These are phyloP conservation scores for Marasmarcha lunaedactyla DNA, from an alignment of 2,888 invertebrate genomes.

Conservation along the genomic window DNA sequence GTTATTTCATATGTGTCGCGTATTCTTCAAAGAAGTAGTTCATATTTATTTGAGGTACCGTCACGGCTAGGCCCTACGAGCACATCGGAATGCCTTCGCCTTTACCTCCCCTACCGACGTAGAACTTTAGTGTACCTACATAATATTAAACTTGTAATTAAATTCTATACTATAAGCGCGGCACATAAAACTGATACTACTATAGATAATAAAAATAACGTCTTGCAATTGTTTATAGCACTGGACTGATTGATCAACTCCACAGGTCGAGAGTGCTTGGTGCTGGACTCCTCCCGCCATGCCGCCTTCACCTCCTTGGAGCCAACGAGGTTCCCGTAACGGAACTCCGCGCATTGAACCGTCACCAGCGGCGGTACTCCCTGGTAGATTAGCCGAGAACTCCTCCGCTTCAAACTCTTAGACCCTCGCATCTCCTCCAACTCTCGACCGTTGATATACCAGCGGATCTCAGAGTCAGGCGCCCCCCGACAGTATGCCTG, in stretches of 20 bases:
- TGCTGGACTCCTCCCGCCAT: conserved; percentile 21
- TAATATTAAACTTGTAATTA: too few relatives aligned
- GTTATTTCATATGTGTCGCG: too few relatives aligned
- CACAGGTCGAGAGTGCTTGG: not conserved
- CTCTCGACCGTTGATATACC: conserved; percentile 53
- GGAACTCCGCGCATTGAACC: conserved; percentile 60
- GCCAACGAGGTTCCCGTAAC: conserved; percentile 52
- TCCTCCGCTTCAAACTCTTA: conserved; percentile 28
- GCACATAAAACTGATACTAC: too few relatives aligned
- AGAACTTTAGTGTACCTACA: too few relatives aligned
- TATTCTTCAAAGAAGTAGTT: too few relatives aligned
- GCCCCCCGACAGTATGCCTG: conserved; percentile 45
- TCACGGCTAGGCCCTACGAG: too few relatives aligned
- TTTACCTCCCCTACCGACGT: too few relatives aligned
- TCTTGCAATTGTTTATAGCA: not conserved
- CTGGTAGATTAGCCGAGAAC: conserved; percentile 35
- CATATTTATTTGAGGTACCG: too few relatives aligned
- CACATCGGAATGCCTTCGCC: too few relatives aligned
- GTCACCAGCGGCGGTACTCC: conserved; percentile 59
- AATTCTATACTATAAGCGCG: too few relatives aligned
- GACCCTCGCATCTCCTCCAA: conserved; percentile 33
- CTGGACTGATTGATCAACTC: not conserved
- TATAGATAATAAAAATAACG: too few relatives aligned
- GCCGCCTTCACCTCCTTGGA: conserved; percentile 38
- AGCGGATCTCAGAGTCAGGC: conserved; percentile 39